Evolutionary conservation across 2,113 vertebrate species (phyloP).

Genomic region (Pollimyrus isidori): DNA sequence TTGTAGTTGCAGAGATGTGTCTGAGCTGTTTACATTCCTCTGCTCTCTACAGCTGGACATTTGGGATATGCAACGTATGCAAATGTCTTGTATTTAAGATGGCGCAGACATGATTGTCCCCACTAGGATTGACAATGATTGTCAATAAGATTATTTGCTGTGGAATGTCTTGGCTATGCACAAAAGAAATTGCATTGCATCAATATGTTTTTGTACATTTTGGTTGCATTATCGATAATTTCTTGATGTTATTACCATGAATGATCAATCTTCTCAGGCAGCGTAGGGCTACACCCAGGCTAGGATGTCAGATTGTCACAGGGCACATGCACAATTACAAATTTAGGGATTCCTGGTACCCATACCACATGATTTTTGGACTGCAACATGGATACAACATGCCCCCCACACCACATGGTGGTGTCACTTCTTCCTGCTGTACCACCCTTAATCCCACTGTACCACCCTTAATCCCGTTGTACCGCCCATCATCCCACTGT

Average conservation of each 20-base stretch:
- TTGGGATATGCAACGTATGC: neutral
- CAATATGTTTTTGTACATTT: neutral
- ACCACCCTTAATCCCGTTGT: too few species aligned
- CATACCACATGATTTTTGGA: neutral
- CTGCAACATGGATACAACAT: neutral
- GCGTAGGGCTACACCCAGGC: too few species aligned
- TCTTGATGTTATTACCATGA: neutral
- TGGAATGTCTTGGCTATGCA: neutral
- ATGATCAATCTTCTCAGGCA: neutral
- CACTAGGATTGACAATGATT: neutral
- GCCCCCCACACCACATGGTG: neutral
- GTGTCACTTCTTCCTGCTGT: neutral
- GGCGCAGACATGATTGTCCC: neutral
- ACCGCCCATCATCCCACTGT: too few species aligned
- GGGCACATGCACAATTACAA: neutral
- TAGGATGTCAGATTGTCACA: neutral
- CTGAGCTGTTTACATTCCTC: slow-evolving; percentile 8
- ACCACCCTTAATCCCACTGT: neutral
- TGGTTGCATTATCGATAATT: neutral
- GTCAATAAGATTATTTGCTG: neutral
- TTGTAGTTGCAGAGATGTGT: slow-evolving; percentile 16
- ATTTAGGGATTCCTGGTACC: neutral
- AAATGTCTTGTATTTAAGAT: neutral
- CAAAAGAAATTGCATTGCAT: neutral
- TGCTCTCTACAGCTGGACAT: neutral